Evolutionary conservation across 2,888 invertebrate species (phyloP).

Genomic region (Erebia ligea): DNA sequence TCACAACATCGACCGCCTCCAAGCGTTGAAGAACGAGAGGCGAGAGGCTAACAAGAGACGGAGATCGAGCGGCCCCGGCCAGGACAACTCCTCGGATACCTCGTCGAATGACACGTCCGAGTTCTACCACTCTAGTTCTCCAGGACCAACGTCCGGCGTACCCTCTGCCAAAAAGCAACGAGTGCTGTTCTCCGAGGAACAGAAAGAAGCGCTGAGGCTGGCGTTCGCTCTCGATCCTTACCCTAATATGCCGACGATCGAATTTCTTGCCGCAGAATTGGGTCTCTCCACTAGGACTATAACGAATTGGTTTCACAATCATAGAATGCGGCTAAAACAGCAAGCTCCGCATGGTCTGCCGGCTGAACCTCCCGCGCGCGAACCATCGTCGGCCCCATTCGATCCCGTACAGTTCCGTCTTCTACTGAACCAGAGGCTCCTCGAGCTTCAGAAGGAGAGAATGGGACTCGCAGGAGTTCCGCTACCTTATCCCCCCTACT

Average conservation of each 20-base stretch:
- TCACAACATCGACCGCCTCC: slow-evolving; percentile 96
- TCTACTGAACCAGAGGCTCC: slow-evolving; percentile 93
- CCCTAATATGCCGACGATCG: slow-evolving; percentile 97
- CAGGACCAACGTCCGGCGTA: slow-evolving; percentile 88
- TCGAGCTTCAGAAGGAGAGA: slow-evolving; percentile 93
- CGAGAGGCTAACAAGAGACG: slow-evolving; percentile 96
- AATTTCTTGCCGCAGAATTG: slow-evolving; percentile 95
- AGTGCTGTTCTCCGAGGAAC: slow-evolving; percentile 98
- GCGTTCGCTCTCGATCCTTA: slow-evolving; percentile 98
- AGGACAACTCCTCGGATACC: slow-evolving; percentile 94
- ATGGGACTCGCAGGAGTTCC: slow-evolving; percentile 91
- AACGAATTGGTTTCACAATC: slow-evolving; percentile 99
- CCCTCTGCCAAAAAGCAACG: slow-evolving; percentile 97
- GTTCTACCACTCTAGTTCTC: slow-evolving; percentile 93
- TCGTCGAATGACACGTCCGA: slow-evolving; percentile 95
- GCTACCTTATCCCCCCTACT: slow-evolving; percentile 90
- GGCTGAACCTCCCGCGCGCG: slow-evolving; percentile 89
- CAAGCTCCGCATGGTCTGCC: slow-evolving; percentile 91
- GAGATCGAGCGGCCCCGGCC: slow-evolving; percentile 91
- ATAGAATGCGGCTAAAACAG: slow-evolving; percentile 98
- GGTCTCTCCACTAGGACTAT: slow-evolving; percentile 97
- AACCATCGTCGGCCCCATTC: slow-evolving; percentile 90
- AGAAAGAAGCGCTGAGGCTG: slow-evolving; percentile 96
- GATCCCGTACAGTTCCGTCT: slow-evolving; percentile 96
- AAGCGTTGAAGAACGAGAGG: slow-evolving; percentile 94